phyloP scores from a whole-genome alignment of 2,888 invertebrate species.

The Drosophila melanosoma region DNA sequence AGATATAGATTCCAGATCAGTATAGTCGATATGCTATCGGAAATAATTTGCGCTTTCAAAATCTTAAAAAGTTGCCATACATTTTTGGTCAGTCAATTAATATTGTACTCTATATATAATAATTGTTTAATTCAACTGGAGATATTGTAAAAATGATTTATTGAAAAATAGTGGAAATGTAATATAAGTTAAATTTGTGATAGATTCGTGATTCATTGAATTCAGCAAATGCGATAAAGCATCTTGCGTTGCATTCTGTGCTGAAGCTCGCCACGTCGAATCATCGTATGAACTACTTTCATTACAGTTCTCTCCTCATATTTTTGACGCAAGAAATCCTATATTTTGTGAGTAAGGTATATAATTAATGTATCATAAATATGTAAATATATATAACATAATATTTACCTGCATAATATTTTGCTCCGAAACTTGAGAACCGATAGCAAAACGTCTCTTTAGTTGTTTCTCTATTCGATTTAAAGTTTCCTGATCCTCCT shows the following conservation, averaged over 20 bases:
- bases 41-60: not conserved
- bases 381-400: not conserved
- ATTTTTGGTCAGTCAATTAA: not conserved
- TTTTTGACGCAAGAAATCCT: constrained; percentile 92
- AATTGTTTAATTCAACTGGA: not conserved
- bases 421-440: constrained; percentile 98
- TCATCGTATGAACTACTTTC: constrained; percentile 97
- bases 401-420: constrained; percentile 91
- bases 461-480: constrained; percentile 96
- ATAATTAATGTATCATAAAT: not conserved
- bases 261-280: constrained; percentile 97
- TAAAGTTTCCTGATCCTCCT: constrained; percentile 96
- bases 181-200: not conserved
- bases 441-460: constrained; percentile 96
- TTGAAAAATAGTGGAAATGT: constrained; percentile 14
- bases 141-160: constrained; percentile 8
- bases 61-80: not conserved
- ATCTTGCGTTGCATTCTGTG: constrained; percentile 98
- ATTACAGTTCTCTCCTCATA: constrained; percentile 94
- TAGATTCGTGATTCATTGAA: not conserved
- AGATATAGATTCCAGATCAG: not conserved
- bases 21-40: not conserved
- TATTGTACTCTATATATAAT: not conserved
- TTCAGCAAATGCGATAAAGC: constrained; percentile 94
- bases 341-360: not conserved